phyloP scores from a whole-genome alignment of 2,888 invertebrate genomes.

The Sipha maydis region DNA sequence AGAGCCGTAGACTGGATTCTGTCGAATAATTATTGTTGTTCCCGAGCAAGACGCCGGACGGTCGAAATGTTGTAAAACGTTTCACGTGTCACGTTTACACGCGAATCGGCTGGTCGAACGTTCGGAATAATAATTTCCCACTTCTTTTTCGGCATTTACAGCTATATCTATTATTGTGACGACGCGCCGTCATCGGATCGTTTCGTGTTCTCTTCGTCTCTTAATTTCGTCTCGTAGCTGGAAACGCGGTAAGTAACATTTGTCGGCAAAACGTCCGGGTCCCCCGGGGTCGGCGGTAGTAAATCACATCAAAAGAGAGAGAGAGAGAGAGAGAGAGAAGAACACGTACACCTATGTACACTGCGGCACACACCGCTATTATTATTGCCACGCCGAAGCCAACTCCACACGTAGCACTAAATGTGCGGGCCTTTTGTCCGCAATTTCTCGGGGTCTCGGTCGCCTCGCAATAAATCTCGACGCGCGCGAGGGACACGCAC shows the following conservation, averaged over 20 bases:
- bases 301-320: slow-evolving; percentile 4
- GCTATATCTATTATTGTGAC: background rate
- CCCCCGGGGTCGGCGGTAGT: background rate
- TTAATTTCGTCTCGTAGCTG: background rate
- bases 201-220: background rate
- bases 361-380: background rate
- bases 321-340: background rate
- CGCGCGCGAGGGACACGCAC: slow-evolving; percentile 39
- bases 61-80: background rate
- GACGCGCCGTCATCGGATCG: slow-evolving; percentile 8
- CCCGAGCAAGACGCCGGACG: background rate
- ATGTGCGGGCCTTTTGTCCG: slow-evolving; percentile 47
- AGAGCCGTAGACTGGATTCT: too few relatives aligned
- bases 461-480: slow-evolving; percentile 49
- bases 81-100: background rate
- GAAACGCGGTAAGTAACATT: slow-evolving; percentile 18
- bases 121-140: background rate
- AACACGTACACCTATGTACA: background rate
- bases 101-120: background rate
- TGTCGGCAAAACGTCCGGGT: slow-evolving; percentile 55
- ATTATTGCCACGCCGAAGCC: slow-evolving; percentile 2
- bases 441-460: slow-evolving; percentile 34
- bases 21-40: background rate
- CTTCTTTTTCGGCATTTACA: background rate
- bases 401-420: slow-evolving; percentile 4